phyloP scores from a whole-genome alignment of 2,797 vertebrate species.

The Labroides dimidiatus region DNA sequence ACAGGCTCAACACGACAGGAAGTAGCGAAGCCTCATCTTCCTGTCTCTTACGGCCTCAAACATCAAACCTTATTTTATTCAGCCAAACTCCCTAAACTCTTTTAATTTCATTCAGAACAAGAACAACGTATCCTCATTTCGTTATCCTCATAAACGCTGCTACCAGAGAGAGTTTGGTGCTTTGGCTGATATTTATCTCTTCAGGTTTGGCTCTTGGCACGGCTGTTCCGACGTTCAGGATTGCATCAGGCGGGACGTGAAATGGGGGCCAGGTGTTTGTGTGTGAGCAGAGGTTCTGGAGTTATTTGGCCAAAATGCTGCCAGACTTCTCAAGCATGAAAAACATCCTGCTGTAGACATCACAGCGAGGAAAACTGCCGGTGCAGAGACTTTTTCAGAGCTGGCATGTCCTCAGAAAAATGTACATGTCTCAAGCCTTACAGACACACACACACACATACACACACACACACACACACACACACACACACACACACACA shows the following conservation, averaged over 20 bases:
- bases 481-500: constrained; percentile 3
- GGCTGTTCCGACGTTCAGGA: constrained; percentile 37
- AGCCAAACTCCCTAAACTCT: no score
- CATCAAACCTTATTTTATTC: no score
- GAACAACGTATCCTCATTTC: background rate
- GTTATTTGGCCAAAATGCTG: constrained; percentile 76
- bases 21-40: no score
- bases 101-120: no score
- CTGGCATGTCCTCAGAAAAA: constrained; percentile 11
- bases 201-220: background rate
- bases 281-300: constrained; percentile 43
- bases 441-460: constrained; percentile 5
- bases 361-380: constrained; percentile 25
- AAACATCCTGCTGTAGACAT: constrained; percentile 25
- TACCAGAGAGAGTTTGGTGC: background rate
- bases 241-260: constrained; percentile 60
- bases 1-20: no score
- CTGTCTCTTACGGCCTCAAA: no score
- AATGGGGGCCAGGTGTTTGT: constrained; percentile 79
- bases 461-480: constrained; percentile 10
- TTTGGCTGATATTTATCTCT: background rate
- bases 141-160: background rate
- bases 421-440: background rate
- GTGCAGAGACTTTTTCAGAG: constrained; percentile 21
- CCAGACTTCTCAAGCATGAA: constrained; percentile 61